Percentiles rank a stretch among this genome's conserved stretches.
Evolutionary conservation across 2,888 invertebrate genomes (phyloP).

Genomic region (Scaptomyza polygonia): DNA sequence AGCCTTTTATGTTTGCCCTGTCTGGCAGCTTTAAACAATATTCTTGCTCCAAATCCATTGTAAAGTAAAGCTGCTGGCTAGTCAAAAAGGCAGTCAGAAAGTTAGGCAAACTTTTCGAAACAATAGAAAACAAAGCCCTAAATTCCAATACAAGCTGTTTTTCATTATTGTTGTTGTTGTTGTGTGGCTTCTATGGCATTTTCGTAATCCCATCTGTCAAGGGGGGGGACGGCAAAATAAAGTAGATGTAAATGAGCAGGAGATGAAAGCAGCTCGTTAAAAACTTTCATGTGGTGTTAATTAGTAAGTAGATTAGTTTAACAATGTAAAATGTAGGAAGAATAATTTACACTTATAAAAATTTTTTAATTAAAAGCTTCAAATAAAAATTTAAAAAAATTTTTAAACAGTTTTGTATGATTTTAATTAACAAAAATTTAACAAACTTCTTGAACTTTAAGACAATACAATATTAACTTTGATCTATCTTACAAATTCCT

Average conservation of each 20-base stretch:
- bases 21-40: constrained; percentile 44
- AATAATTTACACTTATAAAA: no score
- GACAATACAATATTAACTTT: not conserved
- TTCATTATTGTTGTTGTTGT: not conserved
- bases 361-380: no score
- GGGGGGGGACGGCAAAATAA: not conserved
- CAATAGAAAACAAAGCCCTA: constrained; percentile 44
- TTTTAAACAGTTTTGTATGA: no score
- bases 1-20: constrained; percentile 35
- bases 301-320: not conserved
- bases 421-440: no score
- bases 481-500: not conserved
- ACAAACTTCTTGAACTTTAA: no score
- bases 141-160: constrained; percentile 13
- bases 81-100: constrained; percentile 47
- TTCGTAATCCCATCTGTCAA: constrained; percentile 1
- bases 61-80: constrained; percentile 42
- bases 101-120: constrained; percentile 38
- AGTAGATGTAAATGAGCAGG: constrained; percentile 33
- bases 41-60: constrained; percentile 38
- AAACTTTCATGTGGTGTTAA: not conserved
- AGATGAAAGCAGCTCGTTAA: not conserved
- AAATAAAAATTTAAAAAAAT: no score
- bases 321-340: no score
- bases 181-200: constrained; percentile 15